These are phyloP conservation scores for Semibalanus balanoides DNA, from an alignment of 1,140 invertebrate genomes.

Conservation along the genomic window DNA sequence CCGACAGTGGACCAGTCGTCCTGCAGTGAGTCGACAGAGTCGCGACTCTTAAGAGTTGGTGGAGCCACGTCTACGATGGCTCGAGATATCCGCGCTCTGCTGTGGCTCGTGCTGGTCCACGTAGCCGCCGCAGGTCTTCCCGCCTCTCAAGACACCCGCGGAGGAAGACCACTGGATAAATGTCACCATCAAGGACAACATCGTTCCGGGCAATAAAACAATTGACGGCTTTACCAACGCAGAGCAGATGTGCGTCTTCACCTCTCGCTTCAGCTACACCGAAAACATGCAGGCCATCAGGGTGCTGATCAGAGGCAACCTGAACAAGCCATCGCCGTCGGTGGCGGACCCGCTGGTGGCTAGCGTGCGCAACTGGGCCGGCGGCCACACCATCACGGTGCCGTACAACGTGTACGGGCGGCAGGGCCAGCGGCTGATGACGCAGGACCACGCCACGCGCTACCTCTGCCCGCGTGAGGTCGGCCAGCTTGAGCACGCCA, in stretches of 20 bases:
- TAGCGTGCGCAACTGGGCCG: not conserved
- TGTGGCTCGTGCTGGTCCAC: not conserved
- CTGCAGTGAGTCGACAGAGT: no score
- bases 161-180: not conserved
- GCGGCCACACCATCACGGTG: not conserved
- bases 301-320: not conserved
- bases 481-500: not conserved
- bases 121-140: not conserved
- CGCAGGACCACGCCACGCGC: not conserved
- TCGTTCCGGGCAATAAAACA: not conserved
- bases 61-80: no score
- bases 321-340: not conserved
- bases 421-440: not conserved
- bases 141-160: not conserved
- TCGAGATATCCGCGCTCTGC: not conserved
- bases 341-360: not conserved
- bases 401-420: not conserved
- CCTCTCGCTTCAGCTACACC: not conserved
- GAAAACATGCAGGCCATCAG: not conserved
- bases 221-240: not conserved
- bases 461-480: not conserved
- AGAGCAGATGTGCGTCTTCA: not conserved
- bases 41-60: no score
- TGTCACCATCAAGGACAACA: not conserved
- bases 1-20: no score